Conservation (phyloP, 2,113 vertebrate species). For the Neolamprologus fasciatus region DNA sequence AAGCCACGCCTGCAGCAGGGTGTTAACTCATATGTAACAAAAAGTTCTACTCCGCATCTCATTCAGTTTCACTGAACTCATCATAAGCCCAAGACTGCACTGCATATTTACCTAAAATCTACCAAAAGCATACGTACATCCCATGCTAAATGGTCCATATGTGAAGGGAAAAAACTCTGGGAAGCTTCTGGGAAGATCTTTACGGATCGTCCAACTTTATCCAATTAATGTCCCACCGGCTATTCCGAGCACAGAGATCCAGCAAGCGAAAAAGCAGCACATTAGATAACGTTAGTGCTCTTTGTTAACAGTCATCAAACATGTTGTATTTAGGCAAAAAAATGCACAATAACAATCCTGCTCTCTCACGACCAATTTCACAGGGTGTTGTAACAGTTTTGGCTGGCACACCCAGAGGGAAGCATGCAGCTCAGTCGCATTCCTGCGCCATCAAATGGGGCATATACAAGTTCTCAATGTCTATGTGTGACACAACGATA, state of each 20-base stretch:
- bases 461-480: background rate
- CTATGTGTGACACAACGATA: background rate
- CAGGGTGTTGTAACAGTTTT: background rate
- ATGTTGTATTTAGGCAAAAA: background rate
- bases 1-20: background rate
- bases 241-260: background rate
- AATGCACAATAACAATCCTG: background rate
- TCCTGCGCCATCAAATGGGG: conserved; percentile 36
- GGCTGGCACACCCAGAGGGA: conserved; percentile 23
- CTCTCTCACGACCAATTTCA: background rate
- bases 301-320: background rate
- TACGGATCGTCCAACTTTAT: background rate
- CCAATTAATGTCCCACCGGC: background rate
- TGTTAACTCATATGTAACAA: background rate
- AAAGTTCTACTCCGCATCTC: background rate
- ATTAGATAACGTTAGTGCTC: background rate
- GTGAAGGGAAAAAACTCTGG: background rate
- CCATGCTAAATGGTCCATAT: background rate
- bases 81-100: background rate
- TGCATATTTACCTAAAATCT: background rate
- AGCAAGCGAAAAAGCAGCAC: background rate
- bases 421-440: conserved; percentile 53
- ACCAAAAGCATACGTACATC: background rate
- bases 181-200: background rate
- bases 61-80: background rate